A percentile compares a stretch with the other conserved stretches of the same genome.
Evolutionary conservation across 2,113 vertebrate species (phyloP).

Genomic region (Rallus limicola): DNA sequence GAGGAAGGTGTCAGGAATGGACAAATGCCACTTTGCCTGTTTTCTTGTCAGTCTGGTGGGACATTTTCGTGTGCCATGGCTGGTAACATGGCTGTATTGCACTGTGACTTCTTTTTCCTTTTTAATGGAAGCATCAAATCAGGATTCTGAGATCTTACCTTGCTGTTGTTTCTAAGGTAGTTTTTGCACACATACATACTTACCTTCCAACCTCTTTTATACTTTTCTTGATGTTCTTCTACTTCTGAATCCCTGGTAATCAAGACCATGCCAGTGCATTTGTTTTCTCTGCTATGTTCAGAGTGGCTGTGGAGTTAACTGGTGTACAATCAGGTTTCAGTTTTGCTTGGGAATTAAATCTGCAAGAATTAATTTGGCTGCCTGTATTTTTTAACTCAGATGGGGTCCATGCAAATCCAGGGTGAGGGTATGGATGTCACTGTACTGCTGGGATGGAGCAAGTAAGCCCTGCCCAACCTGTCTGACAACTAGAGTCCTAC

Average conservation of each 20-base stretch:
- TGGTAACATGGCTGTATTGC: not conserved
- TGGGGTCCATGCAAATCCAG: not conserved
- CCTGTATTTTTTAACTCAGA: not conserved
- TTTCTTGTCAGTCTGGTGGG: not conserved
- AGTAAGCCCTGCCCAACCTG: not conserved
- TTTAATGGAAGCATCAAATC: not conserved
- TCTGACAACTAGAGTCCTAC: not conserved
- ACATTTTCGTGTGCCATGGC: not conserved
- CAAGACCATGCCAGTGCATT: not conserved
- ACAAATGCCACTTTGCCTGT: not conserved
- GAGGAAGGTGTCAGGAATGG: not conserved
- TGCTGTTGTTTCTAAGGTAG: not conserved
- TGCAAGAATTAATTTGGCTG: not conserved
- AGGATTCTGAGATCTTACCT: not conserved
- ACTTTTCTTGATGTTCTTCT: not conserved
- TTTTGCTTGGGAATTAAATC: not conserved
- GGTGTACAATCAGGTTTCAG: not conserved
- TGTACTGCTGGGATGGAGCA: not conserved
- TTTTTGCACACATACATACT: not conserved
- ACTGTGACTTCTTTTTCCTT: not conserved
- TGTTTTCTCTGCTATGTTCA: not conserved
- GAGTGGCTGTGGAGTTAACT: not conserved
- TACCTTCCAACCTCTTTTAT: not conserved
- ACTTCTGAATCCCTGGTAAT: not conserved
- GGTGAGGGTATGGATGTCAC: not conserved